These are phyloP conservation scores for Melipona bicolor DNA, from an alignment of 2,888 invertebrate species.

Conservation along the genomic window DNA sequence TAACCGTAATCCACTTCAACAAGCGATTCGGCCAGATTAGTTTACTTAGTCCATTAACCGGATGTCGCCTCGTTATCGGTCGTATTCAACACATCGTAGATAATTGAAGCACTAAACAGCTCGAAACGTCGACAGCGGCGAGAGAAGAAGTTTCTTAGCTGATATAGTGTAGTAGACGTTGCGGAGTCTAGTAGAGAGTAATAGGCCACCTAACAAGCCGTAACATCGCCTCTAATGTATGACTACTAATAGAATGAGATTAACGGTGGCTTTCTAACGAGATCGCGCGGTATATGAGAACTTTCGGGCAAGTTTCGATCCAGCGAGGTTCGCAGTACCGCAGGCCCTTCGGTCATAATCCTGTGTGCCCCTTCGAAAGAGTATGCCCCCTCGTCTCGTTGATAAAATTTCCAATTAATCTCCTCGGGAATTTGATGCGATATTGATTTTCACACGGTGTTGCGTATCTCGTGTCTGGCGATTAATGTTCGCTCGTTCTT, in stretches of 20 bases:
- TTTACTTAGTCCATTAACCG: neutral
- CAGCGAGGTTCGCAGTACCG: neutral
- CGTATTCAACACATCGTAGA: slow-evolving; percentile 11
- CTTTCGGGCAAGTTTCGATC: slow-evolving; percentile 36
- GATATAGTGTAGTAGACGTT: neutral
- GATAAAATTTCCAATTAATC: neutral
- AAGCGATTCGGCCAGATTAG: slow-evolving; percentile 1
- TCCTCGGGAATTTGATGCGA: neutral
- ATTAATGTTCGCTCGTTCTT: neutral
- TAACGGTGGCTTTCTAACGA: slow-evolving; percentile 56
- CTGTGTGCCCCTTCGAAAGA: neutral
- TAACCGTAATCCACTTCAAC: slow-evolving; percentile 3
- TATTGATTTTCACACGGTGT: neutral
- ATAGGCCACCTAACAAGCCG: slow-evolving; percentile 53
- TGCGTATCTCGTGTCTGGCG: neutral
- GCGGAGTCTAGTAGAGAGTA: slow-evolving; percentile 10
- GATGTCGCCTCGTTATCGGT: slow-evolving; percentile 29
- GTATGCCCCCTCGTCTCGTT: neutral
- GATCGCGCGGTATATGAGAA: slow-evolving; percentile 31
- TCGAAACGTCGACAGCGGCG: neutral
- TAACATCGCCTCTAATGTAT: slow-evolving; percentile 44
- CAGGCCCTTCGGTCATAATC: neutral
- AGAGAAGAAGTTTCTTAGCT: slow-evolving; percentile 28
- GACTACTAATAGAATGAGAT: slow-evolving; percentile 53
- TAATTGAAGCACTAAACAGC: slow-evolving; percentile 18